phyloP scores from a whole-genome alignment of 2,888 invertebrate species.

The Drosophila antonietae region DNA sequence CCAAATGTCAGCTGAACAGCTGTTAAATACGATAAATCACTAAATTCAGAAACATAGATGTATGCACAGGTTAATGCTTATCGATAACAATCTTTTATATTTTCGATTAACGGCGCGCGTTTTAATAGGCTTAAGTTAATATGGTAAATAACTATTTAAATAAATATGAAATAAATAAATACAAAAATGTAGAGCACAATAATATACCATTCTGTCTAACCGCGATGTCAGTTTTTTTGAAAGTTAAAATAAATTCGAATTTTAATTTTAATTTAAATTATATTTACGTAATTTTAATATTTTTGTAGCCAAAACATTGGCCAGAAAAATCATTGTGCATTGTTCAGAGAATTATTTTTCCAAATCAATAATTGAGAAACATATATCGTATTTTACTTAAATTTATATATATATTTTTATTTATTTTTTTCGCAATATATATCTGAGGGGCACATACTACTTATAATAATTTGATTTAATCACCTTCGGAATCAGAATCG shows the following conservation, averaged over 20 bases:
- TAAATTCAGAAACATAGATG: neutral
- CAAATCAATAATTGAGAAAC: too few relatives aligned
- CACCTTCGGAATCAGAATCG: constrained; percentile 26
- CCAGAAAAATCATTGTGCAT: too few relatives aligned
- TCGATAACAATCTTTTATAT: constrained; percentile 31
- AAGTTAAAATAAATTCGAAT: neutral
- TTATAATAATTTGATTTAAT: constrained; percentile 10
- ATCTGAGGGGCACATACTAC: neutral
- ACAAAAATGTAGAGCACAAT: too few relatives aligned
- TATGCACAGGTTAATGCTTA: neutral
- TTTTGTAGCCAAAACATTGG: too few relatives aligned
- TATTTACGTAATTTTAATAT: too few relatives aligned
- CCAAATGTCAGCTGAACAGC: neutral
- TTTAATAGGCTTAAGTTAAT: neutral
- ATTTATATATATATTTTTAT: neutral
- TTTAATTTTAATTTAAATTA: neutral
- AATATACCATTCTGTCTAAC: too few relatives aligned
- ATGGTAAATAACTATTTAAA: too few relatives aligned
- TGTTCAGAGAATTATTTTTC: too few relatives aligned
- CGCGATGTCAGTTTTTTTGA: too few relatives aligned
- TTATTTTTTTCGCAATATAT: neutral
- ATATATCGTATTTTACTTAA: neutral
- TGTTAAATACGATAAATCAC: neutral
- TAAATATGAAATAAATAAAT: too few relatives aligned
- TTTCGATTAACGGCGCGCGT: neutral